Conservation (phyloP, 2,888 invertebrate genomes). For the Lasioglossum lativentre region DNA sequence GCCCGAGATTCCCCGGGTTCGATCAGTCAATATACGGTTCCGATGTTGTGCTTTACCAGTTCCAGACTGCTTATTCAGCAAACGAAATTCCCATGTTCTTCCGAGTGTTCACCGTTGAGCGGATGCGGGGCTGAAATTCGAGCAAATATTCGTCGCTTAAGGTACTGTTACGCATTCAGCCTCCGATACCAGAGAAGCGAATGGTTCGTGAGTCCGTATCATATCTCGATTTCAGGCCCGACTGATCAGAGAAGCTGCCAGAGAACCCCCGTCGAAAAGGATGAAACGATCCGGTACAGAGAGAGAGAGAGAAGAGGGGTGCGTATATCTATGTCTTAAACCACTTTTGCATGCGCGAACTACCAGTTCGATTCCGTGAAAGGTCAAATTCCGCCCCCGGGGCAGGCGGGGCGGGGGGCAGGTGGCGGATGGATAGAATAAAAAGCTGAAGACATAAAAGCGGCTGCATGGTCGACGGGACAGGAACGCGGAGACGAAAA, state of each 20-base stretch:
- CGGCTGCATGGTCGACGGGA: conserved; percentile 28
- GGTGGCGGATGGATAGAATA: conserved; percentile 18
- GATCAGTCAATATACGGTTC: conserved; percentile 3
- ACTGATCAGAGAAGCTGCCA: conserved; percentile 64
- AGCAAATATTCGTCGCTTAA: conserved; percentile 52
- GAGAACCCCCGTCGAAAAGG: not conserved
- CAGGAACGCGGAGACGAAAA: conserved; percentile 31
- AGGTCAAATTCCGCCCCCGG: conserved; percentile 11
- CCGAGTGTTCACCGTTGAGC: not conserved
- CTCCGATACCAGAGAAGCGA: conserved; percentile 40
- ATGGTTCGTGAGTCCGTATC: conserved; percentile 50
- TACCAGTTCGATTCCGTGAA: conserved; percentile 13
- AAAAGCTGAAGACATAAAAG: conserved; percentile 50
- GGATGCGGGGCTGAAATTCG: conserved; percentile 35
- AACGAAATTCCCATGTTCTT: not conserved
- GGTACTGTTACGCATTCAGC: conserved; percentile 47
- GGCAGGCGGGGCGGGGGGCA: too few species aligned
- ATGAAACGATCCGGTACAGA: not conserved
- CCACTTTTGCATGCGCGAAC: conserved; percentile 46
- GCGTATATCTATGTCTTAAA: conserved; percentile 49
- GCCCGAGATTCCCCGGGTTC: not conserved
- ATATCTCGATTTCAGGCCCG: conserved; percentile 59
- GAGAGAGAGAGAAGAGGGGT: not conserved
- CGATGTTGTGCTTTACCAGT: conserved; percentile 14
- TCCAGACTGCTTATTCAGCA: conserved; percentile 44